These are phyloP conservation scores for Temnothorax ravouxi DNA, from an alignment of 2,888 invertebrate species.

Conservation along the genomic window DNA sequence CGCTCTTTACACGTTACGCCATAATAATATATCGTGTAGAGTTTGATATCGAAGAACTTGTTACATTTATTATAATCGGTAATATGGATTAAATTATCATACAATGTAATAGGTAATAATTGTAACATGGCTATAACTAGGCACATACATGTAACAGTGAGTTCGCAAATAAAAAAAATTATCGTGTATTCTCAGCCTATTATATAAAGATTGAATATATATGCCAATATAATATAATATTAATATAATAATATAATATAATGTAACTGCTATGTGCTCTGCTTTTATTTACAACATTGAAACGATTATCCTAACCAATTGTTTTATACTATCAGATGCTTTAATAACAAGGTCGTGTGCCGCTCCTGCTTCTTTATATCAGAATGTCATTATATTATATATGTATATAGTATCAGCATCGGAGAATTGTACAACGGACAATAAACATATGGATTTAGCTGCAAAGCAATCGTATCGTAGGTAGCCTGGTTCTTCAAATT, in stretches of 20 bases:
- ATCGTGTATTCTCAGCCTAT: constrained; percentile 80
- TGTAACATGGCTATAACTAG: constrained; percentile 83
- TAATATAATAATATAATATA: constrained; percentile 61
- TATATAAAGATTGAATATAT: constrained; percentile 74
- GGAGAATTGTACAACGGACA: constrained; percentile 77
- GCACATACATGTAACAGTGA: constrained; percentile 85
- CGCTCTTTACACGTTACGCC: constrained; percentile 85
- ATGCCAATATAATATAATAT: constrained; percentile 65
- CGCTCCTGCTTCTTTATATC: constrained; percentile 56
- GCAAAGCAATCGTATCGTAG: constrained; percentile 67
- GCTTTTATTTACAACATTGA: constrained; percentile 82
- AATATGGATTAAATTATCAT: constrained; percentile 82
- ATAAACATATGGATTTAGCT: constrained; percentile 62
- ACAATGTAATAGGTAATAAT: constrained; percentile 78
- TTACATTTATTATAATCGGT: constrained; percentile 81
- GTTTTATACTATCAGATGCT: constrained; percentile 64
- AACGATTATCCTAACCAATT: constrained; percentile 77
- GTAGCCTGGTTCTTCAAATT: constrained; percentile 42
- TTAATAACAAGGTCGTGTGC: constrained; percentile 69
- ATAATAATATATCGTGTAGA: constrained; percentile 75
- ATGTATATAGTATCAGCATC: constrained; percentile 61
- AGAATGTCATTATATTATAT: constrained; percentile 67
- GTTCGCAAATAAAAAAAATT: constrained; percentile 84
- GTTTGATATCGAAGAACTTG: constrained; percentile 84
- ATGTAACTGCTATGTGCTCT: constrained; percentile 68